Evolutionary conservation across 2,888 invertebrate genomes (phyloP).

Genomic region (Notodonta ziczac): DNA sequence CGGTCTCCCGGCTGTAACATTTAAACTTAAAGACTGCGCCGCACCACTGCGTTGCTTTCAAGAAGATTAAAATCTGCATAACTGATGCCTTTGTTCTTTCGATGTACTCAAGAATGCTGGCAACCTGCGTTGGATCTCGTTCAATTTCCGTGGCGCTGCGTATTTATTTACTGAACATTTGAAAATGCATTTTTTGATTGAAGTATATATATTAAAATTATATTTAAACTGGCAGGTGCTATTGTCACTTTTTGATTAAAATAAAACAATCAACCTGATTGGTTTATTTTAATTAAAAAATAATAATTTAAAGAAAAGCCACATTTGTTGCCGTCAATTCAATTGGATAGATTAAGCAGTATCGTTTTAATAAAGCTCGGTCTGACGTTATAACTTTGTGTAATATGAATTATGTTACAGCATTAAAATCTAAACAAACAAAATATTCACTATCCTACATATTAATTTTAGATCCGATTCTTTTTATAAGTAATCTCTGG

Average conservation of each 20-base stretch:
- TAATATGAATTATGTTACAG: not conserved
- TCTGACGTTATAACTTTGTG: not conserved
- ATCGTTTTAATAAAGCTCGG: too few relatives aligned
- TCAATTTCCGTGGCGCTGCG: not conserved
- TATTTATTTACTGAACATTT: not conserved
- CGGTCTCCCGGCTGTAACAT: conserved; percentile 34
- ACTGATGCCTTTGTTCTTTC: conserved; percentile 49
- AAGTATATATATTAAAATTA: too few relatives aligned
- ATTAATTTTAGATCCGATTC: too few relatives aligned
- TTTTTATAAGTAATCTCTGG: too few relatives aligned
- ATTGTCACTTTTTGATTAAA: too few relatives aligned
- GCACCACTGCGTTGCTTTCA: conserved; percentile 55
- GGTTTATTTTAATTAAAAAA: too few relatives aligned
- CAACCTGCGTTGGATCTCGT: conserved; percentile 16
- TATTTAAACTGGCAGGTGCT: too few relatives aligned
- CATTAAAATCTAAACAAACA: not conserved
- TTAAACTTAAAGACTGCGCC: conserved; percentile 44
- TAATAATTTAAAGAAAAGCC: too few relatives aligned
- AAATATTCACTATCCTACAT: too few relatives aligned
- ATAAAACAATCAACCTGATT: too few relatives aligned
- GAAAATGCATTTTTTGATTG: not conserved
- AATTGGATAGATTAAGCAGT: too few relatives aligned
- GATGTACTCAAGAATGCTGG: conserved; percentile 15
- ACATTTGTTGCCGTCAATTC: too few relatives aligned
- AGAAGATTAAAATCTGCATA: conserved; percentile 72